Evolutionary conservation across 2,888 invertebrate species (phyloP).

Genomic region (Polylopha cassiicola): DNA sequence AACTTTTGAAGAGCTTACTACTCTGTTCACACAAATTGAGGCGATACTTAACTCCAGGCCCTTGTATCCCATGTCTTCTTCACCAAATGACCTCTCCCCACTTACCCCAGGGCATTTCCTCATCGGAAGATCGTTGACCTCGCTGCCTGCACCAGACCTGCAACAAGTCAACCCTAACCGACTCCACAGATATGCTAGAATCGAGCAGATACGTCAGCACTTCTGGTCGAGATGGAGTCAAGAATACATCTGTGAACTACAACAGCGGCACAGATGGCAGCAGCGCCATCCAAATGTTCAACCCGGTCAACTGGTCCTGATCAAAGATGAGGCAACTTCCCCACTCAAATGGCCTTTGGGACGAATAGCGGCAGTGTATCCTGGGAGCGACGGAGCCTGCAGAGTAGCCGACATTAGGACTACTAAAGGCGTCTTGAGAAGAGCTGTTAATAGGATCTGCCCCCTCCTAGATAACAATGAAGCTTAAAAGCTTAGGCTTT

Average conservation of each 20-base stretch:
- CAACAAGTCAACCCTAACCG: neutral
- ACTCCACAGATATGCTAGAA: slow-evolving; percentile 1
- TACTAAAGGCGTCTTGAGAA: too few relatives aligned
- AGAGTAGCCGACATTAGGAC: neutral
- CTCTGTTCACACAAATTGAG: slow-evolving; percentile 15
- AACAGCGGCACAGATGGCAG: neutral
- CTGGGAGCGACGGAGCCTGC: neutral
- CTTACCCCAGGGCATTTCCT: neutral
- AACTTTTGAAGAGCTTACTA: slow-evolving; percentile 24
- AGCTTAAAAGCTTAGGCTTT: too few relatives aligned
- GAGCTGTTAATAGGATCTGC: too few relatives aligned
- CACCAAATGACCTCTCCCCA: slow-evolving; percentile 3
- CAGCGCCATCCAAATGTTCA: neutral
- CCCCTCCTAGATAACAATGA: too few relatives aligned
- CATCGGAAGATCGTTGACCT: neutral
- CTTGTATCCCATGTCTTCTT: slow-evolving; percentile 1
- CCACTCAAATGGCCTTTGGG: neutral
- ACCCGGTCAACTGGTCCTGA: neutral
- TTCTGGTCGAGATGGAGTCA: slow-evolving; percentile 1
- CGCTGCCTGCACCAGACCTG: neutral
- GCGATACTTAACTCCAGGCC: slow-evolving; percentile 14
- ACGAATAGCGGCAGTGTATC: neutral
- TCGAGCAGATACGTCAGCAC: slow-evolving; percentile 2
- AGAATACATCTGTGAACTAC: slow-evolving; percentile 3
- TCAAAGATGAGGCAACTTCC: neutral